These are phyloP conservation scores for Crypturellus tataupa DNA, from an alignment of 2,797 vertebrate genomes.

Conservation along the genomic window DNA sequence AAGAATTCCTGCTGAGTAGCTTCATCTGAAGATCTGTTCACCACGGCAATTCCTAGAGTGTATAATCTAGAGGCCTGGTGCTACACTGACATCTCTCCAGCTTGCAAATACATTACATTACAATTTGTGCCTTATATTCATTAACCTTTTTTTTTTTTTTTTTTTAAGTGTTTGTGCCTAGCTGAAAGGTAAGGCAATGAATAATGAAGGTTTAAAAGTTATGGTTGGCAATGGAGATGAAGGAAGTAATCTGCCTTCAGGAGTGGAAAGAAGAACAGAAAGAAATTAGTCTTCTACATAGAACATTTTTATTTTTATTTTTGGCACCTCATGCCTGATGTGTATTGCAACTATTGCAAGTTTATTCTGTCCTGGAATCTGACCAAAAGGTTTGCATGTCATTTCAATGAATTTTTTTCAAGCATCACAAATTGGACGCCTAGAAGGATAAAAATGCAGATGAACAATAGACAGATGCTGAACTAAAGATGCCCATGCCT, in stretches of 20 bases:
- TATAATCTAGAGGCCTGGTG: accelerated
- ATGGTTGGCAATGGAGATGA: neutral
- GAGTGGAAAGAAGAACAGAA: too few species aligned
- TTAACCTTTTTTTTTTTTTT: neutral
- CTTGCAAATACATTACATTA: neutral
- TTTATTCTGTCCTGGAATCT: neutral
- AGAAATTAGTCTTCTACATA: neutral
- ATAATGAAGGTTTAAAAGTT: neutral
- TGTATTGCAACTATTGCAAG: neutral
- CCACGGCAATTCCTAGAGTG: neutral
- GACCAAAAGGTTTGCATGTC: neutral
- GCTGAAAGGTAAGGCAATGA: neutral
- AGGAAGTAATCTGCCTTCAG: too few species aligned
- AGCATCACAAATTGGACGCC: neutral
- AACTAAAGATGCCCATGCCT: neutral
- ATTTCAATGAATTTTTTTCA: neutral
- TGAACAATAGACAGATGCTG: neutral
- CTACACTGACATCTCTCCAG: neutral
- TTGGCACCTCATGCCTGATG: neutral
- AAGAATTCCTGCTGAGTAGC: neutral
- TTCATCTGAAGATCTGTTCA: neutral
- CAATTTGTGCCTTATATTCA: accelerated
- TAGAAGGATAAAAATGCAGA: neutral
- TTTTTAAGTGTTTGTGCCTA: neutral
- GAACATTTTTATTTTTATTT: neutral